Evolutionary conservation across 2,113 vertebrate species (phyloP), one percentile per base, ranked within the genome.

Genomic region (Thryonomys swinderianus): DNA sequence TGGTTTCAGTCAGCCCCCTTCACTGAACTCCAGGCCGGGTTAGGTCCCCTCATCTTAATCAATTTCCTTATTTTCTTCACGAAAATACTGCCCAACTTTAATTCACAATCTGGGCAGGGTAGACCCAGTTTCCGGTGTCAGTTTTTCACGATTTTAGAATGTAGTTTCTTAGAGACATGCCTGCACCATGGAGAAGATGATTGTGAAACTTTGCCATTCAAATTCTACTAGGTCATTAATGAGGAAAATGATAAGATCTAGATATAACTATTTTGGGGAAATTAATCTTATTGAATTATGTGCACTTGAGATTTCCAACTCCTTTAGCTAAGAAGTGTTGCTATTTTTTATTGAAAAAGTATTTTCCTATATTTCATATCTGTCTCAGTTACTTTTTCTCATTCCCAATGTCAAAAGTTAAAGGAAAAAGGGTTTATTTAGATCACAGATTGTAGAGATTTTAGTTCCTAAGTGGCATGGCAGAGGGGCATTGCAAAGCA

Each of bases 281-380:
- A 83, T 76, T 40, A 74, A 79, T 62, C 71, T 86, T 90, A 57
- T 67, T 89, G 51, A 40, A 73, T 86, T 79, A 82, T 86, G 10
- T 64, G 21, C 11, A 21, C n/a, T 80, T 73, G 17, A 73, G 71
- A 81, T 30, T 79, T 93, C 66, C 53, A 93, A 79, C 30, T 79
- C 23, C 27, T 73, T 79, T 69, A 27, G 23, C 59, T 14, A 79
- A 45, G 83, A 67, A 93, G 57, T 93, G 62, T 48, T 42, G 51
- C 25, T 59, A 7, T 16, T 45, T 88, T 71, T 94, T 76, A 71
- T 42, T 80, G 90, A 30, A 91, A 78, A 86, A 37, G 4, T 37
- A n/a, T 57, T 48, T 73, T 88, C 10, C 62, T 78, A 66, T 16
- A 76, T 13, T 7, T 91, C 40, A 81, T 23, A 74, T 4, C 21